Evolutionary conservation across 1,140 invertebrate genomes (phyloP).

Genomic region (Lutraria rhynchaena): DNA sequence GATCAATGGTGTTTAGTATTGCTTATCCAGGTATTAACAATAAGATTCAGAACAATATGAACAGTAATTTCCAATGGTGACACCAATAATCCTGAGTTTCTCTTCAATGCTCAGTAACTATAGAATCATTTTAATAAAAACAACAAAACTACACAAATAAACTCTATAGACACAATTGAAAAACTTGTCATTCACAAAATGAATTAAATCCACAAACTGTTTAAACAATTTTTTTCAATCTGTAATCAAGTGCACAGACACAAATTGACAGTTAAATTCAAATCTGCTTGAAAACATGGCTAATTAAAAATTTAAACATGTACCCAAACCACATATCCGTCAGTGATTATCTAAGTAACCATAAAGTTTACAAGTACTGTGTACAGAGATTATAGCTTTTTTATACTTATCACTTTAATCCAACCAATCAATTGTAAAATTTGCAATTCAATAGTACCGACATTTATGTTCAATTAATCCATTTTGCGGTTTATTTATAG

Average conservation of each 20-base stretch:
- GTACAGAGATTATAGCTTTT: constrained; percentile 41
- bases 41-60: too few species aligned
- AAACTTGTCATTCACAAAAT: too few species aligned
- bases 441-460: constrained; percentile 40
- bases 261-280: constrained; percentile 8
- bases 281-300: neutral
- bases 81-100: too few species aligned
- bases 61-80: too few species aligned
- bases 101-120: too few species aligned
- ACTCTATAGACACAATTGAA: too few species aligned
- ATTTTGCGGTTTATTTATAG: constrained; percentile 25
- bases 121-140: too few species aligned
- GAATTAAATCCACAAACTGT: neutral
- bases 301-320: constrained; percentile 50
- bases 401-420: constrained; percentile 52
- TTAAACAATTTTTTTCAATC: neutral
- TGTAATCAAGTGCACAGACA: constrained; percentile 15
- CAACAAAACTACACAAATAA: too few species aligned
- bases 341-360: constrained; percentile 32
- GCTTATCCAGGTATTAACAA: too few species aligned
- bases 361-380: constrained; percentile 37
- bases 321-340: neutral
- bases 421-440: constrained; percentile 46
- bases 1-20: too few species aligned
- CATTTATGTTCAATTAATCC: constrained; percentile 30